phyloP scores from a whole-genome alignment of 2,888 invertebrate species.

The Oxystoma pomonae region DNA sequence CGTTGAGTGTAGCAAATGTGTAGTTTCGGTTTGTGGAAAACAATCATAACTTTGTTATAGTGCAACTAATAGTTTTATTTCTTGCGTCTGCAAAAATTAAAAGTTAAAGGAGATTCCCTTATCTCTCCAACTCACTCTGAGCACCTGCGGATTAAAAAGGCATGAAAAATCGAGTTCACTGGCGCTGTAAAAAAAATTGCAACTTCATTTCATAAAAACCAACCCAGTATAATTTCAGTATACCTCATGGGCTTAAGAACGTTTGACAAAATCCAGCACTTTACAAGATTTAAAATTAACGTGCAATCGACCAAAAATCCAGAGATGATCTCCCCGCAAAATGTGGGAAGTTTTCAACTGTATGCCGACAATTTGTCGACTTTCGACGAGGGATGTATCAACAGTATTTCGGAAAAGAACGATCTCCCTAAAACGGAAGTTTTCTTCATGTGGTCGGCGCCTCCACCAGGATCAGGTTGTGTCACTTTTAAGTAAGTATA shows the following conservation, averaged over 20 bases:
- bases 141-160: too few species aligned
- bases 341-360: constrained; percentile 68
- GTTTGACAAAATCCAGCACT: constrained; percentile 65
- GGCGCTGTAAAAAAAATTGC: too few species aligned
- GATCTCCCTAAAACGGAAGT: constrained; percentile 78
- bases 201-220: too few species aligned
- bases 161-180: too few species aligned
- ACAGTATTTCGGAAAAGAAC: constrained; percentile 78
- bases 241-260: constrained; percentile 56
- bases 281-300: constrained; percentile 74
- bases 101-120: too few species aligned
- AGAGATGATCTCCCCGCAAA: constrained; percentile 49
- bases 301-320: constrained; percentile 60
- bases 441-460: constrained; percentile 88
- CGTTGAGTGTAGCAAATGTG: too few species aligned
- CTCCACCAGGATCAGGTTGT: constrained; percentile 79
- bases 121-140: too few species aligned
- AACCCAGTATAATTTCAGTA: too few species aligned
- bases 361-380: constrained; percentile 59
- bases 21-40: too few species aligned
- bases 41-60: too few species aligned
- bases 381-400: constrained; percentile 80
- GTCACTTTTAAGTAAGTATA: constrained; percentile 68
- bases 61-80: too few species aligned
- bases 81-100: too few species aligned